phyloP scores from a whole-genome alignment of 1,140 invertebrate genomes.

The Episyrphus balteatus region DNA sequence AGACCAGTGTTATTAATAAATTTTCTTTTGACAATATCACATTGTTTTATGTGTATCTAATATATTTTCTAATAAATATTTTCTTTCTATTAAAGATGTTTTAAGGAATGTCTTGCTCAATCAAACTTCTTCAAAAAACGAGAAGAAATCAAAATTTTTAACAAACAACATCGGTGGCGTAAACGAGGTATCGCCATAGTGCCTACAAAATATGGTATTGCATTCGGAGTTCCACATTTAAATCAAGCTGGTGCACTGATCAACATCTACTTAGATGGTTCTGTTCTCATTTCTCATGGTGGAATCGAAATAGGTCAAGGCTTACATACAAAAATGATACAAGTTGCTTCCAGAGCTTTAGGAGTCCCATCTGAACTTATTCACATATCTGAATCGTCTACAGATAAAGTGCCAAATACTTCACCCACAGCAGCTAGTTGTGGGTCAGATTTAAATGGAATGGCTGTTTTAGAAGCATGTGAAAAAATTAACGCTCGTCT shows the following conservation, averaged over 20 bases:
- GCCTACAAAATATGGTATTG: constrained; percentile 86
- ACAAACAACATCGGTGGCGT: constrained; percentile 69
- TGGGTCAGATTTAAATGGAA: constrained; percentile 88
- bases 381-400: constrained; percentile 78
- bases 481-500: constrained; percentile 63
- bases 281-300: constrained; percentile 81
- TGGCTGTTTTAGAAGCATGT: constrained; percentile 85
- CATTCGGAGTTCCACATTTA: constrained; percentile 66
- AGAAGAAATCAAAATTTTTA: constrained; percentile 54
- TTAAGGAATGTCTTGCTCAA: constrained; percentile 65
- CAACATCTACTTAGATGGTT: constrained; percentile 85
- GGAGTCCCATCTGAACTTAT: constrained; percentile 65
- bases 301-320: constrained; percentile 96
- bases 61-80: no score
- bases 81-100: constrained; percentile 44
- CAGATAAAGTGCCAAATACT: constrained; percentile 91
- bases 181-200: constrained; percentile 79
- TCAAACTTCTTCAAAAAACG: constrained; percentile 56
- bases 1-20: no score
- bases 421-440: constrained; percentile 84
- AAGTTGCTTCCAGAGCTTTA: constrained; percentile 66
- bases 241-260: constrained; percentile 86
- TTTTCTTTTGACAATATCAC: no score
- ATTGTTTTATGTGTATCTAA: no score
- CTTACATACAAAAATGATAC: constrained; percentile 89